phyloP scores from a whole-genome alignment of 1,140 invertebrate genomes.

The Cotesia glomerata region DNA sequence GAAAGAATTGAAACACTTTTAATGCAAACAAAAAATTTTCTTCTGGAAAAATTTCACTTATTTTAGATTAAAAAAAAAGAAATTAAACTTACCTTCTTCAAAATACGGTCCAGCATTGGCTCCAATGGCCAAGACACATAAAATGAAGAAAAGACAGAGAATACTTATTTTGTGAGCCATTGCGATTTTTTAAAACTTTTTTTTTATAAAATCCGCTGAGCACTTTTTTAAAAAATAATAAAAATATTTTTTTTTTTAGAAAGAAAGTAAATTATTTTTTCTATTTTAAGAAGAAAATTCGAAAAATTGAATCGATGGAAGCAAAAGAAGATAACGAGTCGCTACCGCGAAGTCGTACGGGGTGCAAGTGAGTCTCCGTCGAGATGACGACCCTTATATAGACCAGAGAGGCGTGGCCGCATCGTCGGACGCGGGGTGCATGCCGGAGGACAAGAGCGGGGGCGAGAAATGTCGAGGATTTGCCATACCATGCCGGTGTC shows the following conservation, averaged over 20 bases:
- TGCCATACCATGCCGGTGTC: not conserved
- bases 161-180: constrained; percentile 37
- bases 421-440: constrained; percentile 35
- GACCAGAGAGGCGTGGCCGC: constrained; percentile 50
- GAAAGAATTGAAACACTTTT: too few relatives aligned
- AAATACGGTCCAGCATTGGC: constrained; percentile 35
- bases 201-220: not conserved
- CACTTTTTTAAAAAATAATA: too few relatives aligned
- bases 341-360: constrained; percentile 28
- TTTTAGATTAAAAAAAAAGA: not conserved
- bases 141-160: constrained; percentile 32
- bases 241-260: too few relatives aligned
- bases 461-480: not conserved
- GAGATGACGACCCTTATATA: constrained; percentile 49
- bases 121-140: constrained; percentile 26
- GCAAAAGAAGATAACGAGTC: not conserved
- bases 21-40: too few relatives aligned
- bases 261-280: not conserved
- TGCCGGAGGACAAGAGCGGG: constrained; percentile 25
- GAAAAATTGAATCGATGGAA: not conserved
- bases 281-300: not conserved
- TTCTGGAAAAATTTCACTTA: too few relatives aligned
- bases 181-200: constrained; percentile 1
- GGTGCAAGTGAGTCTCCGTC: constrained; percentile 45
- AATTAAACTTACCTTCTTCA: constrained; percentile 34